Percentiles rank a stretch among this genome's conserved stretches.
Conservation (phyloP, 2,113 vertebrate genomes). For the Thalassoma bifasciatum region DNA sequence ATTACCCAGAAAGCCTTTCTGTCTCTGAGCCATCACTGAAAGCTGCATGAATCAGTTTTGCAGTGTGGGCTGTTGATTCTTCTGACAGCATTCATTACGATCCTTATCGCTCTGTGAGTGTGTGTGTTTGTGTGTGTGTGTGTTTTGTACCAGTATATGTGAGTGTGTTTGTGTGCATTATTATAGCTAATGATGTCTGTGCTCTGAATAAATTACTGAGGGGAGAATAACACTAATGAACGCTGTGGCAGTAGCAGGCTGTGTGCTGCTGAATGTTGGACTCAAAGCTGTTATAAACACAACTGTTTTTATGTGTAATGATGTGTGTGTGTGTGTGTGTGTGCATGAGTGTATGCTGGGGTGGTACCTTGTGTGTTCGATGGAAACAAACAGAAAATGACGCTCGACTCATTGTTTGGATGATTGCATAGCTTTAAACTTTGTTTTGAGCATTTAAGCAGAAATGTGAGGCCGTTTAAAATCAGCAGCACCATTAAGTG, state of each 20-base stretch:
- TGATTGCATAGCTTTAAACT: slow-evolving; percentile 16
- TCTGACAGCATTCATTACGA: slow-evolving; percentile 62
- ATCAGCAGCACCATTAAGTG: slow-evolving; percentile 47
- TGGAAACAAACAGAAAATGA: slow-evolving; percentile 6
- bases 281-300: slow-evolving; percentile 40
- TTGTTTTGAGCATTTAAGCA: slow-evolving; percentile 1
- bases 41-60: slow-evolving; percentile 40
- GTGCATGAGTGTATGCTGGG: background rate
- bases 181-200: slow-evolving; percentile 49
- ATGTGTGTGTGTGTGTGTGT: slow-evolving; percentile 3
- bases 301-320: slow-evolving; percentile 51
- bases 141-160: background rate
- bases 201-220: slow-evolving; percentile 52
- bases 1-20: slow-evolving; percentile 11
- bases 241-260: slow-evolving; percentile 14
- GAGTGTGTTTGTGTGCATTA: slow-evolving; percentile 10
- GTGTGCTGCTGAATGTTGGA: slow-evolving; percentile 60
- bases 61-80: slow-evolving; percentile 36
- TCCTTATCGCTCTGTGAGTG: slow-evolving; percentile 20
- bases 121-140: slow-evolving; percentile 6
- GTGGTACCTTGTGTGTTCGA: background rate
- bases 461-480: slow-evolving; percentile 23
- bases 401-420: slow-evolving; percentile 16
- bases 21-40: slow-evolving; percentile 20
- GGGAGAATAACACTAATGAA: slow-evolving; percentile 46